Evolutionary conservation across 2,888 invertebrate species (phyloP).

Genomic region (Sesia bembeciformis): DNA sequence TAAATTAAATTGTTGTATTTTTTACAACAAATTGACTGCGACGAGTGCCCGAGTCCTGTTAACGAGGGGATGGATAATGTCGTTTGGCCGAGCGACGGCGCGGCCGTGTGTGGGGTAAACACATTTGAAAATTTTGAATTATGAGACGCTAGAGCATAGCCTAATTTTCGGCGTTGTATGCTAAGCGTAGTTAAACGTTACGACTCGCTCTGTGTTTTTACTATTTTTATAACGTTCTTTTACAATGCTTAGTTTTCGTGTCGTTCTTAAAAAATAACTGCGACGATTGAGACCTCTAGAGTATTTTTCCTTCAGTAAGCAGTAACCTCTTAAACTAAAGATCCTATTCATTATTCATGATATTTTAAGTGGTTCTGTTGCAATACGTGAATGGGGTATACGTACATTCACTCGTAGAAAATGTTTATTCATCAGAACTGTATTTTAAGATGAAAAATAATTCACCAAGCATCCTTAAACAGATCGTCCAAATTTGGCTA

Average conservation of each 20-base stretch:
- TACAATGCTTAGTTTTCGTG: constrained; percentile 1
- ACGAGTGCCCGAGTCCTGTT: constrained; percentile 36
- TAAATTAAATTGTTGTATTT: constrained; percentile 72
- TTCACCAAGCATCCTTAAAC: constrained; percentile 3
- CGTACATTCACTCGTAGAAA: neutral
- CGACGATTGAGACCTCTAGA: neutral
- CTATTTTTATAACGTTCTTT: neutral
- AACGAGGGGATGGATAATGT: constrained; percentile 49
- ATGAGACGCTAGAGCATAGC: constrained; percentile 12
- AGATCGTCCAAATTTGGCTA: constrained; percentile 3
- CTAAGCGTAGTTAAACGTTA: too few relatives aligned
- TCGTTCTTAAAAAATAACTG: neutral
- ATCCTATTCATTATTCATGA: neutral
- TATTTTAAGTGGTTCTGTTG: neutral
- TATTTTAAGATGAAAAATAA: constrained; percentile 1
- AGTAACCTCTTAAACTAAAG: neutral
- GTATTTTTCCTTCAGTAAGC: neutral
- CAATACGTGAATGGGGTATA: neutral
- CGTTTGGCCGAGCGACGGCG: constrained; percentile 30
- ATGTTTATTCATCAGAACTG: neutral
- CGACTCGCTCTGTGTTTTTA: too few relatives aligned
- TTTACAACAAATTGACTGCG: constrained; percentile 55
- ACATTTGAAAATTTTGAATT: constrained; percentile 26
- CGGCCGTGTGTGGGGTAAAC: constrained; percentile 19
- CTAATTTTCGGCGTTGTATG: constrained; percentile 6